Conservation (phyloP, 2,113 vertebrate genomes). For the Pachyramphus minor region DNA sequence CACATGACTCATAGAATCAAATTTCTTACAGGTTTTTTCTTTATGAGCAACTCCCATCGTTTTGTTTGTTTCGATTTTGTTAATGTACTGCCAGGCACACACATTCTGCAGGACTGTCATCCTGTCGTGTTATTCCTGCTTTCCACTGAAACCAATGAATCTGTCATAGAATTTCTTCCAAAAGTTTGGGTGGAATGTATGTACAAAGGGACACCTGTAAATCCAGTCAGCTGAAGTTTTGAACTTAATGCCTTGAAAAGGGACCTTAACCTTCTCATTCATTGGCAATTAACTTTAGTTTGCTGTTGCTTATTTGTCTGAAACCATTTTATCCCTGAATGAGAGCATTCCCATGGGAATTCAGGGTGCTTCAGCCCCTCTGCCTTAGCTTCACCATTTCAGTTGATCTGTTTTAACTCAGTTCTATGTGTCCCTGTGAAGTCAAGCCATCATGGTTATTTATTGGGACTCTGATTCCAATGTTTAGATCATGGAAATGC, state of each 20-base stretch:
- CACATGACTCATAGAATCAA: background rate
- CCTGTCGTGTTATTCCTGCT: fast-evolving
- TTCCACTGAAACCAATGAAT: background rate
- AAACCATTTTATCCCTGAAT: background rate
- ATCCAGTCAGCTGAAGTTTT: background rate
- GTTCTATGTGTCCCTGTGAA: background rate
- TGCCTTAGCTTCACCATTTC: background rate
- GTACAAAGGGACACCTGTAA: background rate
- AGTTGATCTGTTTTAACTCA: background rate
- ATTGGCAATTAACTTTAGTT: background rate
- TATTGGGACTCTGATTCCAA: background rate
- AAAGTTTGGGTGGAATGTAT: background rate
- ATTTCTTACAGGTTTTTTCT: background rate
- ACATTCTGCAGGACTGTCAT: background rate
- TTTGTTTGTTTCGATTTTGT: background rate
- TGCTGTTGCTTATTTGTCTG: background rate
- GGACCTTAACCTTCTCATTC: too few relatives aligned
- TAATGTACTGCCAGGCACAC: background rate
- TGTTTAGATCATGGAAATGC: background rate
- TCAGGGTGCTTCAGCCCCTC: background rate
- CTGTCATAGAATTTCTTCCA: background rate
- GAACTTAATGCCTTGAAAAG: background rate
- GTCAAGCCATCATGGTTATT: background rate
- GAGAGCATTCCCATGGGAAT: background rate
- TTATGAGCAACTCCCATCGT: background rate